Evolutionary conservation across 1,140 invertebrate genomes (phyloP), one percentile per base, ranked within the genome.

Genomic region (Holcopasites calliopsidis): DNA sequence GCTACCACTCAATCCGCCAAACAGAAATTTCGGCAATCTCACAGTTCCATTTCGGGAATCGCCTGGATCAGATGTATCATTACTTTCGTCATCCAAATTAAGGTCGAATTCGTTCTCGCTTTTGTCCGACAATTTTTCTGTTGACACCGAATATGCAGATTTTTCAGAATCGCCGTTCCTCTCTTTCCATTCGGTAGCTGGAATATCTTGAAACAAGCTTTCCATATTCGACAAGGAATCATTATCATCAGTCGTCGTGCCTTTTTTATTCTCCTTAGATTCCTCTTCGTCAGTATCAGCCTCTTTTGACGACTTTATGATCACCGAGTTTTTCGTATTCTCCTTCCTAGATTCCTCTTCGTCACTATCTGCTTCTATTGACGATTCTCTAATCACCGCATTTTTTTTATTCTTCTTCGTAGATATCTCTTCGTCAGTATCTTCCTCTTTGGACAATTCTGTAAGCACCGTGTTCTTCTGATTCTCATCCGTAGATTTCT

Each of bases 101-200:
- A 88, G 62, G 60, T 87, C 82, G 8, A 50, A 76, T 49, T 85
- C 80, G 26, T 38, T 21, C 38, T 85, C 84, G n/a, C 71, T 85
- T 49, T 70, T 72, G 52, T 61, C 77, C 44, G 71, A 52, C 6
- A 62, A 13, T 13, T 70, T 62, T 42, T 77, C 50, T 5, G 44
- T 52, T 6, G 47, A 55, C 42, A 76, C 64, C 18, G 54, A 77
- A 13, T 72, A 38, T 1, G 65, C 13, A 1, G 72, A 64, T 47
- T n/a, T 33, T 6, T 74, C 47, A 18, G 16, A 21, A 23, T 61
- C 38, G 13, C 6, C 21, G 42, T 66, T 52, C 1, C 61, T 47
- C 28, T 57, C 18, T 8, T 60, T 72, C 57, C 70, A 77, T 42
- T 85, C 58, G 7, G 79, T 78, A 40, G 61, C 79, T 28, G 77